Percentiles rank a stretch among this genome's conserved stretches.
phyloP scores from a whole-genome alignment of 2,113 vertebrate genomes.

The Bos indicus region DNA sequence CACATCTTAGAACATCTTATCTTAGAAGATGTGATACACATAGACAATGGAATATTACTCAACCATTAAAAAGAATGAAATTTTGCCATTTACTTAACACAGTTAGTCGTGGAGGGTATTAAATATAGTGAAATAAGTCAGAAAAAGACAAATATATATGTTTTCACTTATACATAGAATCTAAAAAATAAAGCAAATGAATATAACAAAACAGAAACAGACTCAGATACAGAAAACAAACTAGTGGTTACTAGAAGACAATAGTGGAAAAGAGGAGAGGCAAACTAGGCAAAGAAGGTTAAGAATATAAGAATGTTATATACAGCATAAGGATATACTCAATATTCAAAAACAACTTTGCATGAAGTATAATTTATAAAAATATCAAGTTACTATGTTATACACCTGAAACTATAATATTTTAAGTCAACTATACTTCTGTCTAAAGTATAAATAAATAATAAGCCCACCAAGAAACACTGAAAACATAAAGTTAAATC shows the following conservation, averaged over 20 bases:
- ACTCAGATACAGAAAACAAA: background rate
- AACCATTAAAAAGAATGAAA: background rate
- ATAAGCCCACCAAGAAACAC: background rate
- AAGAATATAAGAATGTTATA: background rate
- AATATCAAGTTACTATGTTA: background rate
- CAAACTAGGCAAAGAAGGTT: background rate
- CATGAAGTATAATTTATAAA: background rate
- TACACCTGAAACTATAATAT: background rate
- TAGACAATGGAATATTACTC: background rate
- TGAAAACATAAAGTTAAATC: background rate
- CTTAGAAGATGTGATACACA: background rate
- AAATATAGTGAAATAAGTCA: background rate
- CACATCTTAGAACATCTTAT: too few species aligned
- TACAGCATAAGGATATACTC: background rate
- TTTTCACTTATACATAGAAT: background rate
- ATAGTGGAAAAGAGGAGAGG: too few species aligned
- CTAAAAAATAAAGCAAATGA: background rate
- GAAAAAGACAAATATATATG: background rate
- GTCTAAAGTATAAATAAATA: background rate
- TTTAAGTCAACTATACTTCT: background rate
- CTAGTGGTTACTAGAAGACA: background rate
- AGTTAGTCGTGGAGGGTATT: background rate
- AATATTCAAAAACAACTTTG: background rate
- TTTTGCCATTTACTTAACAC: background rate
- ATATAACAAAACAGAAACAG: background rate